These are phyloP conservation scores for Mesochorus sp. DNA, from an alignment of 2,888 invertebrate species.

Conservation along the genomic window DNA sequence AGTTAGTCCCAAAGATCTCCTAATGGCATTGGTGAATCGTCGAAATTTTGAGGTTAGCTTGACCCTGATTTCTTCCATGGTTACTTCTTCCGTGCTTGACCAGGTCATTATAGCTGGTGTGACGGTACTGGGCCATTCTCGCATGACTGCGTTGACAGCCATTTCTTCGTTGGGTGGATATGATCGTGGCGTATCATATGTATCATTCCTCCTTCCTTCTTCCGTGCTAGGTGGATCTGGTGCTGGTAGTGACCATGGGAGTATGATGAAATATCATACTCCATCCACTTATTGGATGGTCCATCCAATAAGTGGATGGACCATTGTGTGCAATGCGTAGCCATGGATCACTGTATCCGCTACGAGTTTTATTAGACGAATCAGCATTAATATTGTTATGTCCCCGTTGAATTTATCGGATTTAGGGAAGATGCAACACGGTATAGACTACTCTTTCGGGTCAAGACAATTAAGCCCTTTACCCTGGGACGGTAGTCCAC, in stretches of 20 bases:
- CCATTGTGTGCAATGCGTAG: constrained; percentile 46
- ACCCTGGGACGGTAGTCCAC: too few relatives aligned
- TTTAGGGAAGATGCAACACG: too few relatives aligned
- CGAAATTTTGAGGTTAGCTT: background rate
- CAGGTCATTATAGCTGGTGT: background rate
- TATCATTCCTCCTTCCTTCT: too few relatives aligned
- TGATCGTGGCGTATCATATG: background rate
- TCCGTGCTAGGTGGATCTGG: too few relatives aligned
- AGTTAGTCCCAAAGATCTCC: background rate
- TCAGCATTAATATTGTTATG: constrained; percentile 23
- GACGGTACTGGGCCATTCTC: background rate
- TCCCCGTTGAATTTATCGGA: too few relatives aligned
- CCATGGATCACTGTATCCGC: constrained; percentile 35
- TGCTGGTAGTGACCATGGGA: constrained; percentile 1
- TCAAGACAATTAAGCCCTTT: too few relatives aligned
- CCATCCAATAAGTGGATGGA: constrained; percentile 16
- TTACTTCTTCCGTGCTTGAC: background rate
- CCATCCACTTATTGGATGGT: background rate
- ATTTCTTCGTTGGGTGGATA: background rate
- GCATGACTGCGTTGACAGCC: background rate
- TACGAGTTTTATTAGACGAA: constrained; percentile 25
- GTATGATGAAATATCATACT: background rate
- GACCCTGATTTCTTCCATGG: background rate
- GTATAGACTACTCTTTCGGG: too few relatives aligned
- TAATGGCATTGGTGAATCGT: background rate